Evolutionary conservation across 2,888 invertebrate genomes (phyloP).

Genomic region (Uropetala carovei): DNA sequence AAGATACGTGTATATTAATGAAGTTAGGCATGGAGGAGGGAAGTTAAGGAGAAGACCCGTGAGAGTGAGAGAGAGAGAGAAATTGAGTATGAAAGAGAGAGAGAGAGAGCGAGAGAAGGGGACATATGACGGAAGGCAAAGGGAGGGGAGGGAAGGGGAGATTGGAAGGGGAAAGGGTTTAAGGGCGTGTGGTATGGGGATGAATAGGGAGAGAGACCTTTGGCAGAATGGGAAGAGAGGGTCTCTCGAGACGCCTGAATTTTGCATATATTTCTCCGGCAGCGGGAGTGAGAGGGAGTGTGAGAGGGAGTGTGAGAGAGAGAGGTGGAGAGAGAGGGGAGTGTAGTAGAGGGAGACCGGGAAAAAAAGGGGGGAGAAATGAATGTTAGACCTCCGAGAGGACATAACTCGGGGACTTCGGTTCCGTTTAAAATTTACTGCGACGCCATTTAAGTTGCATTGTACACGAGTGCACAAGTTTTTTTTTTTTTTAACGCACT

Average conservation of each 20-base stretch:
- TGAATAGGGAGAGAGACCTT: slow-evolving; percentile 6
- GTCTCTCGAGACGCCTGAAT: slow-evolving; percentile 6
- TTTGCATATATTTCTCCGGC: slow-evolving; percentile 26
- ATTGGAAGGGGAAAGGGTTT: background rate
- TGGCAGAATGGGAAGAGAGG: background rate
- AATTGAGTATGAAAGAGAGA: too few species aligned
- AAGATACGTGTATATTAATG: slow-evolving; percentile 21
- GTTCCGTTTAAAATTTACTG: background rate
- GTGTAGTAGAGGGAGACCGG: too few species aligned
- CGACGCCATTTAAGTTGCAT: background rate
- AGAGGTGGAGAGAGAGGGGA: background rate
- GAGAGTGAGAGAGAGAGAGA: too few species aligned
- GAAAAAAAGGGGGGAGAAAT: background rate
- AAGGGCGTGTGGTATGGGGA: background rate
- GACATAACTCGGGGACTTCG: background rate
- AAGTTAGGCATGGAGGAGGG: slow-evolving; percentile 1
- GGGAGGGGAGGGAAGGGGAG: background rate
- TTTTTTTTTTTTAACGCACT: background rate
- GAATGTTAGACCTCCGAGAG: background rate
- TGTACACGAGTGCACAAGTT: background rate
- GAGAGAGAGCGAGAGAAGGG: too few species aligned
- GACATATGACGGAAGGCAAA: too few species aligned
- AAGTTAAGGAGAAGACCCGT: background rate
- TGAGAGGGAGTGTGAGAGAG: background rate
- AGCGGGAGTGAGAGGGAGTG: background rate